Evolutionary conservation across 2,113 vertebrate genomes (phyloP).

Genomic region (Platichthys flesus): DNA sequence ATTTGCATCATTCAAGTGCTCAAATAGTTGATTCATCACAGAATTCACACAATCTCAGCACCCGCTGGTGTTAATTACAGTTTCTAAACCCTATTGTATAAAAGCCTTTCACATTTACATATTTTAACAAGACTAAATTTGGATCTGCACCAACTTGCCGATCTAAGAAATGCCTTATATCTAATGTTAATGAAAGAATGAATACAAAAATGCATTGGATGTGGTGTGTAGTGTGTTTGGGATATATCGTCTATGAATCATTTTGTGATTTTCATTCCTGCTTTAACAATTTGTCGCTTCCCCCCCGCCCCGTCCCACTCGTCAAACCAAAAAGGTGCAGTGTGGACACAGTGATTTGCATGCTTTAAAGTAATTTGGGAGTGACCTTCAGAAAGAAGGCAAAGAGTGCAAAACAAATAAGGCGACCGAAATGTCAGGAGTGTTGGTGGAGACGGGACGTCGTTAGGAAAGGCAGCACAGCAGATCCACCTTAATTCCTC

Average conservation of each 20-base stretch:
- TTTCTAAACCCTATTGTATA: neutral
- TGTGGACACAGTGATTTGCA: slow-evolving; percentile 75
- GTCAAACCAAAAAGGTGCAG: slow-evolving; percentile 43
- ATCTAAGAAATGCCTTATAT: too few species aligned
- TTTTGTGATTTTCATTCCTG: neutral
- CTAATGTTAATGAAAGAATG: too few species aligned
- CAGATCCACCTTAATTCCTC: slow-evolving; percentile 65
- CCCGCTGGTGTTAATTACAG: neutral
- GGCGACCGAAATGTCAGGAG: slow-evolving; percentile 81
- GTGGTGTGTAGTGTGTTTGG: neutral
- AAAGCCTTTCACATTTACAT: too few species aligned
- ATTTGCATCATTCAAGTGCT: slow-evolving; percentile 49
- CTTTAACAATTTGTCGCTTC: neutral
- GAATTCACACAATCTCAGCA: too few species aligned
- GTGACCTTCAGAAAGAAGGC: slow-evolving; percentile 82
- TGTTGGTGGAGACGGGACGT: slow-evolving; percentile 66
- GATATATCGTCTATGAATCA: neutral
- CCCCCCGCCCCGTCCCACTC: slow-evolving; percentile 14
- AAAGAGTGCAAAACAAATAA: slow-evolving; percentile 78
- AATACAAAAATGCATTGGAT: neutral
- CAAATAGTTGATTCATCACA: neutral
- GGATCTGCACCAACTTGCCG: too few species aligned
- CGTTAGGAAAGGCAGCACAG: slow-evolving; percentile 63
- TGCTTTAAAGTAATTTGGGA: slow-evolving; percentile 79
- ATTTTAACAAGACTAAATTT: too few species aligned